Conservation (phyloP, 2,797 vertebrate genomes). For the Phaenicophaeus curvirostris region DNA sequence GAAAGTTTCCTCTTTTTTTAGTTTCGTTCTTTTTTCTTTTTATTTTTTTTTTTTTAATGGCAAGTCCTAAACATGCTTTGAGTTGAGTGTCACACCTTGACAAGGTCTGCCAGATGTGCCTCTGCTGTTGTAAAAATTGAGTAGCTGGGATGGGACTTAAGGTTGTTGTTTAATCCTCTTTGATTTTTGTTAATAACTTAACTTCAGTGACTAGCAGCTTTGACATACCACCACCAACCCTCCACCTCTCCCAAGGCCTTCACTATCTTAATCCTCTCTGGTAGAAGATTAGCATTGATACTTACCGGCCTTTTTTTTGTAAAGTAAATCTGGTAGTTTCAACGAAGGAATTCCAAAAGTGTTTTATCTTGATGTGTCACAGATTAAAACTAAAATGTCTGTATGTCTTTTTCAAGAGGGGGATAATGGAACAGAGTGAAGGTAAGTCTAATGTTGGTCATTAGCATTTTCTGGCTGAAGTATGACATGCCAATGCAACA, state of each 20-base stretch:
- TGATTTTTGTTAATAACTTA: constrained; percentile 7
- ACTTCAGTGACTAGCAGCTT: not conserved
- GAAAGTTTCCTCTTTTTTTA: not conserved
- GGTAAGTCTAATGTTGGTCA: too few relatives aligned
- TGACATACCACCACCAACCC: not conserved
- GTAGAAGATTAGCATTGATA: not conserved
- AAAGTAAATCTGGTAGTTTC: not conserved
- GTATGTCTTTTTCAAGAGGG: not conserved
- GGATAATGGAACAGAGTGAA: not conserved
- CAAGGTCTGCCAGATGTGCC: not conserved
- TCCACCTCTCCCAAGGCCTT: not conserved
- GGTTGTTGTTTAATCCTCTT: not conserved
- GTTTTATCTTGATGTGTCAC: not conserved
- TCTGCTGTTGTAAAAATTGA: not conserved
- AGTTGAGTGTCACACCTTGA: not conserved
- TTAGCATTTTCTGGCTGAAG: too few relatives aligned
- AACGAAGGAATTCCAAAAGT: not conserved
- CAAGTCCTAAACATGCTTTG: not conserved
- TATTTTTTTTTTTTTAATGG: too few relatives aligned
- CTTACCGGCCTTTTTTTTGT: not conserved
- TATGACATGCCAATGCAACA: too few relatives aligned
- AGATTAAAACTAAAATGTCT: not conserved
- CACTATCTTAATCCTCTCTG: not conserved
- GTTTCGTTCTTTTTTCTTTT: not conserved
- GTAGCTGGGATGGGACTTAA: not conserved